phyloP scores from a whole-genome alignment of 2,113 vertebrate genomes.

The Poeciliopsis turrubarensis region DNA sequence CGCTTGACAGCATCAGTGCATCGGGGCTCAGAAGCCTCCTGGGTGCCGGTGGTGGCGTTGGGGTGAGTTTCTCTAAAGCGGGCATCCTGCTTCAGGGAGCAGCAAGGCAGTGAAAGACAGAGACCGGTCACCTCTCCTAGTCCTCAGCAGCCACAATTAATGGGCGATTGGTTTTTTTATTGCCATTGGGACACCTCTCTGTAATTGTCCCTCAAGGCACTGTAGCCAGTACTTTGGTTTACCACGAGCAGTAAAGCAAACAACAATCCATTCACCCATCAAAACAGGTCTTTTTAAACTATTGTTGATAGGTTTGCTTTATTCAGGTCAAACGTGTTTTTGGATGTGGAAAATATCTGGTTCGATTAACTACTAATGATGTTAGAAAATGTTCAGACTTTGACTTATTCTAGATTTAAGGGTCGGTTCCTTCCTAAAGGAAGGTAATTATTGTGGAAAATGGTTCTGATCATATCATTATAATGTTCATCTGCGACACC shows the following conservation, averaged over 20 bases:
- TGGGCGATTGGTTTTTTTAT: not conserved
- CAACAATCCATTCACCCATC: not conserved
- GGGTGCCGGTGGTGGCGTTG: not conserved
- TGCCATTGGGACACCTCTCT: not conserved
- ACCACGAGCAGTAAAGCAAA: constrained; percentile 6
- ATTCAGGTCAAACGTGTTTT: constrained; percentile 9
- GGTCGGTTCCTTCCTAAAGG: not conserved
- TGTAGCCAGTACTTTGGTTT: constrained; percentile 6
- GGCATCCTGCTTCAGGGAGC: constrained; percentile 1
- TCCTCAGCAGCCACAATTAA: constrained; percentile 10
- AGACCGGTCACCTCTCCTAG: constrained; percentile 30
- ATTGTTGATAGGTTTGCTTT: constrained; percentile 15
- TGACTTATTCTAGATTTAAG: not conserved
- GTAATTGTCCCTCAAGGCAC: constrained; percentile 1
- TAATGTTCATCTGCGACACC: not conserved
- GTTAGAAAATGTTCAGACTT: constrained; percentile 3
- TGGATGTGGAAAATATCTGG: not conserved
- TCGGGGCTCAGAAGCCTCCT: constrained; percentile 8
- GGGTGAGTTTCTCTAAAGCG: not conserved
- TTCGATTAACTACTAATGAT: not conserved
- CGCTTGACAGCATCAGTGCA: constrained; percentile 16
- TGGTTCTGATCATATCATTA: not conserved
- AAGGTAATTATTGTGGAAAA: constrained; percentile 2
- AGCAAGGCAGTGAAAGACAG: constrained; percentile 14
- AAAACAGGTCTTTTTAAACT: constrained; percentile 23